Conservation (phyloP, 2,888 invertebrate genomes). For the Hyposoter didymator region DNA sequence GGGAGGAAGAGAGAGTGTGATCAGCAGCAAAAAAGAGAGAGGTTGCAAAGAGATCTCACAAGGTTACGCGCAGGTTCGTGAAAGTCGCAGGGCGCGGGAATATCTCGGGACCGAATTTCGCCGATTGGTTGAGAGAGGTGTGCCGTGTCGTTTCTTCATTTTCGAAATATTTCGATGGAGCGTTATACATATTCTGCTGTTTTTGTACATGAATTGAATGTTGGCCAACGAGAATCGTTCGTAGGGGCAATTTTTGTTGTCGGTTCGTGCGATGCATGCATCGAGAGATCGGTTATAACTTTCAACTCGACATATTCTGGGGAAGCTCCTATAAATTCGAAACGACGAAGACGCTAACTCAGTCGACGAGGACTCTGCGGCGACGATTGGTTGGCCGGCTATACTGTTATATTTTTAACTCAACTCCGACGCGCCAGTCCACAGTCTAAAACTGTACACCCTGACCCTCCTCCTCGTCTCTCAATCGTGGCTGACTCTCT, state of each 20-base stretch:
- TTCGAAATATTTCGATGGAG: neutral
- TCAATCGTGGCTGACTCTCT: slow-evolving; percentile 57
- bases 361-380: slow-evolving; percentile 68
- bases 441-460: slow-evolving; percentile 83
- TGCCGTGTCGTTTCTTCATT: neutral
- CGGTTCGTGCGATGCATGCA: neutral
- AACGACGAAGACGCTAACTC: slow-evolving; percentile 58
- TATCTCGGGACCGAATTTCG: slow-evolving; percentile 10
- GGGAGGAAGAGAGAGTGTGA: slow-evolving; percentile 10
- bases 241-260: neutral
- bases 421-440: slow-evolving; percentile 82
- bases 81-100: slow-evolving; percentile 70
- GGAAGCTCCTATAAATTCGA: slow-evolving; percentile 5
- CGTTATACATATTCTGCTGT: no score
- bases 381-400: slow-evolving; percentile 78
- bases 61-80: slow-evolving; percentile 75
- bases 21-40: slow-evolving; percentile 15
- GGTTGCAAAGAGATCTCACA: slow-evolving; percentile 55
- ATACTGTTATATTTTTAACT: slow-evolving; percentile 84
- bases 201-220: neutral
- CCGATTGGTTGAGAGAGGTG: slow-evolving; percentile 29
- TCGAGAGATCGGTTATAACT: slow-evolving; percentile 3
- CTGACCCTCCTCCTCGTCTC: slow-evolving; percentile 72
- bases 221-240: neutral
- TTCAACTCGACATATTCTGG: neutral